Base-by-base conservation (phyloP, 2,888 invertebrate genomes). In the Diaprepes abbreviatus region DNA sequence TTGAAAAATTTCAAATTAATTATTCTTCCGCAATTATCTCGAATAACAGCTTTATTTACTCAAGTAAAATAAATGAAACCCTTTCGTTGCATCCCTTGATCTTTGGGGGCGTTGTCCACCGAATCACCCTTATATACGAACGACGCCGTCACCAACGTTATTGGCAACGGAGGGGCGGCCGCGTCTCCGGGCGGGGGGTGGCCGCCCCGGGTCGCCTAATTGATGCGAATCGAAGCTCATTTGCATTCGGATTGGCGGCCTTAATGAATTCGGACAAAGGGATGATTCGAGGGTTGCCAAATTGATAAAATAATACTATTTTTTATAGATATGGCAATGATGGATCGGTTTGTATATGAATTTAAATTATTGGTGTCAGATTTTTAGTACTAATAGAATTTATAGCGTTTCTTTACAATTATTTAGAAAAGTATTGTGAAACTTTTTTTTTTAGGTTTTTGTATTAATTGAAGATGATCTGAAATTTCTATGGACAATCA, bases 241-340 rank as follows among this genome's bases (percentile, higher is more conserved):
- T 72, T 72, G 72, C 72, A 72, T 72, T 69, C 72, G 72, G 72
- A 72, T 72, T 72, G 72, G 72, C 66, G 69, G 69, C 52, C 66
- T 36, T 72, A 72, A 72, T 72, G 66, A 72, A 72, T 58, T 64
- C 45, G 66, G 70, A 65, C 66, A 50, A 62, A 50, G 62, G 55
- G 43, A 57, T 50, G 55, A 36, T 55, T 45, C 31, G 62, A 35
- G 4, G 21, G 66, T 64, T 68, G 67, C 65, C 71, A 38, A 12
- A 31, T 24, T 36, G 45, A 48, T 48, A 17, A 40, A 17, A 17
- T 7, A 17, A 17, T 40, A 17, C 6, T 10, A 17, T 16, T 40
- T 40, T 17, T 7, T 7, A 17, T 24, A 24, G 24, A 24, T 24
- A 24, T 24, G 24, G 24, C 24, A 24, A 24, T 24, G 5, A 24